phyloP scores from a whole-genome alignment of 2,113 vertebrate genomes.

The Cricetomys ansorgei region DNA sequence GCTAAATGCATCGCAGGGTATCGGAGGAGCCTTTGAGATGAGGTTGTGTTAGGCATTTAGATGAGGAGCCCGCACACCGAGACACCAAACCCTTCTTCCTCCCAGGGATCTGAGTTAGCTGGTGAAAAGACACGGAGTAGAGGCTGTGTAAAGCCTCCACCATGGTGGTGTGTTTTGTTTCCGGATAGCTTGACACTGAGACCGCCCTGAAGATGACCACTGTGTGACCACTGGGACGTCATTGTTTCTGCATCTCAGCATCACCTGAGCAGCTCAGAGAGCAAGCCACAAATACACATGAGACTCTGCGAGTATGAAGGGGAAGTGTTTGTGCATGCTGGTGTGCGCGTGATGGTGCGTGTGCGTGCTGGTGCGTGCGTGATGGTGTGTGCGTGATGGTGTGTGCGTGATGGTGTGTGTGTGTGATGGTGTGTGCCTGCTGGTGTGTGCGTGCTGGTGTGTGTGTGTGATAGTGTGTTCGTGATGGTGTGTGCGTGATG shows the following conservation, averaged over 20 bases:
- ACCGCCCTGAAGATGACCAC: background rate
- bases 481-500: background rate
- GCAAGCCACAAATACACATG: background rate
- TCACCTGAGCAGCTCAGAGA: background rate
- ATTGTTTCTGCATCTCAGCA: background rate
- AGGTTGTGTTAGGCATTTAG: background rate
- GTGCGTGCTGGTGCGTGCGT: background rate
- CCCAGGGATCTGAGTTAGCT: background rate
- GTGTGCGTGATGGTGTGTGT: accelerated
- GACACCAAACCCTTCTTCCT: background rate
- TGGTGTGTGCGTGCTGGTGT: background rate
- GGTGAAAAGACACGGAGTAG: background rate
- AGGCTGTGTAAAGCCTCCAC: too few relatives aligned
- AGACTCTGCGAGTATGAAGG: background rate
- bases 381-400: background rate
- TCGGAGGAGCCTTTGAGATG: background rate
- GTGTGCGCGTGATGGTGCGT: accelerated
- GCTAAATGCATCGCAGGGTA: background rate
- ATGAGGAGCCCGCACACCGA: background rate
- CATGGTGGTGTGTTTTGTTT: background rate
- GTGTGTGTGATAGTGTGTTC: too few relatives aligned
- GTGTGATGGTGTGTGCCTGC: background rate
- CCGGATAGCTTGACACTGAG: slow-evolving; percentile 56
- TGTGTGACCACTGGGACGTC: background rate
- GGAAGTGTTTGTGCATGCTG: too few relatives aligned